A percentile compares a stretch with the other conserved stretches of the same genome.
These are phyloP conservation scores for Chironomus striatipennis DNA, from an alignment of 1,140 invertebrate genomes.

Conservation along the genomic window DNA sequence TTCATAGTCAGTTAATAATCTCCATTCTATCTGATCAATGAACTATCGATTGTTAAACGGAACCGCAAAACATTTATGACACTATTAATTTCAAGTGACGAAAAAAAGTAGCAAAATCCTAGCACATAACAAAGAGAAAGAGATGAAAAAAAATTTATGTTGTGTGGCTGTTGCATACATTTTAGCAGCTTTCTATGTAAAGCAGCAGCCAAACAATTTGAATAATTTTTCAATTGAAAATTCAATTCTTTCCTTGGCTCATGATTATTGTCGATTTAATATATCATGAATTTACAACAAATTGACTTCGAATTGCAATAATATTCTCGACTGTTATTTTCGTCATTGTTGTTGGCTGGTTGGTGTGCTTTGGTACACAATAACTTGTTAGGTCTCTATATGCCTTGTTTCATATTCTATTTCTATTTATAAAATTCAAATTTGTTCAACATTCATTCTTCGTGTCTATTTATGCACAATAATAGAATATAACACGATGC, in stretches of 20 bases:
- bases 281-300: not conserved
- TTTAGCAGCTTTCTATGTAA: not conserved
- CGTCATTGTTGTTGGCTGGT: too few relatives aligned
- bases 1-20: too few relatives aligned
- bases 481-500: too few relatives aligned
- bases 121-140: not conserved
- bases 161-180: conserved; percentile 6
- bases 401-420: not conserved
- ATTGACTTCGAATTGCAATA: not conserved
- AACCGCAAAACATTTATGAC: too few relatives aligned
- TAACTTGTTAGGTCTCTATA: not conserved
- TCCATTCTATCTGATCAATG: too few relatives aligned
- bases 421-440: not conserved
- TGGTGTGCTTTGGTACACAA: not conserved
- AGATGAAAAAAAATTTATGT: not conserved
- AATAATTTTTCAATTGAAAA: conserved; percentile 7
- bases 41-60: too few relatives aligned
- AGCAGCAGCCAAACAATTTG: not conserved
- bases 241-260: not conserved
- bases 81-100: too few relatives aligned
- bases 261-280: not conserved
- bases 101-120: too few relatives aligned
- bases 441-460: not conserved
- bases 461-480: too few relatives aligned
- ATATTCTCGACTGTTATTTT: not conserved